These are phyloP conservation scores for Drosophila mercatorum DNA, from an alignment of 2,888 invertebrate species.

Conservation along the genomic window DNA sequence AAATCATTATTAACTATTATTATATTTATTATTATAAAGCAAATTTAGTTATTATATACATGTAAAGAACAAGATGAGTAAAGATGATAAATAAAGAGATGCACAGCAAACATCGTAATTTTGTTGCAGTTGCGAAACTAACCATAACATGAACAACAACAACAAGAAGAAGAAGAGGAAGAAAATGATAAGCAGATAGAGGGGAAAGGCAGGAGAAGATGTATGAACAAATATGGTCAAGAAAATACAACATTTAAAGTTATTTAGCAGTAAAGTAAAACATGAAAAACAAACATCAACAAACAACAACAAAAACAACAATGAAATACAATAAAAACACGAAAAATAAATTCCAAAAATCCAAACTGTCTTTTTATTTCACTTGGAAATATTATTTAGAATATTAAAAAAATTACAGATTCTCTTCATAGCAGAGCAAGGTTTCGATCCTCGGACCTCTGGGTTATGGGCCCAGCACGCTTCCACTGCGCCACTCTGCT, in stretches of 20 bases:
- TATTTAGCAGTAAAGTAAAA: slow-evolving; percentile 79
- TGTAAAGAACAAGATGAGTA: slow-evolving; percentile 71
- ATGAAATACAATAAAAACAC: slow-evolving; percentile 80
- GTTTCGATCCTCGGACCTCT: slow-evolving; percentile 64
- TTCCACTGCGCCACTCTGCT: slow-evolving; percentile 63
- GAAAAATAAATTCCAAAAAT: slow-evolving; percentile 69
- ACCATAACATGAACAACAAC: slow-evolving; percentile 36
- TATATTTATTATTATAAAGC: slow-evolving; percentile 75
- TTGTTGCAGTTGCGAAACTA: slow-evolving; percentile 50
- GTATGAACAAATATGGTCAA: slow-evolving; percentile 65
- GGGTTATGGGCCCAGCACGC: slow-evolving; percentile 62
- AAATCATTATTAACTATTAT: slow-evolving; percentile 79
- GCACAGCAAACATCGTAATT: slow-evolving; percentile 55
- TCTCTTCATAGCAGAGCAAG: slow-evolving; percentile 45
- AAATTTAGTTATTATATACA: slow-evolving; percentile 77
- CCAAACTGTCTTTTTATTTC: slow-evolving; percentile 15
- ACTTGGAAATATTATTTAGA: background rate
- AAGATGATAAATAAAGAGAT: slow-evolving; percentile 58
- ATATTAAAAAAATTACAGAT: background rate
- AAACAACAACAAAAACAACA: slow-evolving; percentile 50
- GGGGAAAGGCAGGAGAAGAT: slow-evolving; percentile 24
- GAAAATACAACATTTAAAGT: slow-evolving; percentile 78
- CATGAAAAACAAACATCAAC: slow-evolving; percentile 59
- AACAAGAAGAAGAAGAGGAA: slow-evolving; percentile 30
- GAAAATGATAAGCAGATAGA: slow-evolving; percentile 5